These are phyloP conservation scores for Danaus chrysippus DNA, from an alignment of 2,888 invertebrate genomes.

Conservation along the genomic window DNA sequence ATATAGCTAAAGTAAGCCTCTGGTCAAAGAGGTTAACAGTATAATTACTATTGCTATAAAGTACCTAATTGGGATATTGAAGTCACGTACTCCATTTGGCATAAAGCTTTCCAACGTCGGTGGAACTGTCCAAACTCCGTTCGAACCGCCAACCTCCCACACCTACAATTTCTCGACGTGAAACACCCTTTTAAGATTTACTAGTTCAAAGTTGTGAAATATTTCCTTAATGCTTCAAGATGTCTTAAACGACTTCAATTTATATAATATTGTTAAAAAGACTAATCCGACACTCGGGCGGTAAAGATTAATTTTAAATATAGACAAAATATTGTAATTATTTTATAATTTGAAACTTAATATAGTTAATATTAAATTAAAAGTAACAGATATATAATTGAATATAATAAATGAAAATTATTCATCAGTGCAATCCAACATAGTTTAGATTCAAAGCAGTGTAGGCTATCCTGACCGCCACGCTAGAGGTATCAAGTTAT, in stretches of 20 bases:
- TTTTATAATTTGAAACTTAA: no score
- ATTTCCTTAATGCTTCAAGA: background rate
- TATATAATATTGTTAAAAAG: no score
- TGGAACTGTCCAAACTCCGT: constrained; percentile 64
- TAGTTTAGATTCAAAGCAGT: constrained; percentile 39
- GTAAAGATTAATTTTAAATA: no score
- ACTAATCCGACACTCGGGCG: no score
- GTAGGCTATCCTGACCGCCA: constrained; percentile 48
- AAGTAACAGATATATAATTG: no score
- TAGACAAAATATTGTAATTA: no score
- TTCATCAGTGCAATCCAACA: constrained; percentile 1
- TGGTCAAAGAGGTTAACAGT: constrained; percentile 18
- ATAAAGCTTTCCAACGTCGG: constrained; percentile 65
- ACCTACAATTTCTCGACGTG: constrained; percentile 26
- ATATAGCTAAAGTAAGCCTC: background rate
- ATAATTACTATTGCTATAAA: constrained; percentile 39
- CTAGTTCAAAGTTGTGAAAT: constrained; percentile 10
- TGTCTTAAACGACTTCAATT: no score
- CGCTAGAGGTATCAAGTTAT: constrained; percentile 66
- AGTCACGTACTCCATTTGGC: constrained; percentile 64
- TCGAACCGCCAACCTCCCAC: constrained; percentile 41
- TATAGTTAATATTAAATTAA: no score
- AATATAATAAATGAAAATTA: background rate
- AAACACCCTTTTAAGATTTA: constrained; percentile 18
- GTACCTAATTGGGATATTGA: constrained; percentile 49